phyloP scores from a whole-genome alignment of 2,113 vertebrate species.

The Tragelaphus strepsiceros region DNA sequence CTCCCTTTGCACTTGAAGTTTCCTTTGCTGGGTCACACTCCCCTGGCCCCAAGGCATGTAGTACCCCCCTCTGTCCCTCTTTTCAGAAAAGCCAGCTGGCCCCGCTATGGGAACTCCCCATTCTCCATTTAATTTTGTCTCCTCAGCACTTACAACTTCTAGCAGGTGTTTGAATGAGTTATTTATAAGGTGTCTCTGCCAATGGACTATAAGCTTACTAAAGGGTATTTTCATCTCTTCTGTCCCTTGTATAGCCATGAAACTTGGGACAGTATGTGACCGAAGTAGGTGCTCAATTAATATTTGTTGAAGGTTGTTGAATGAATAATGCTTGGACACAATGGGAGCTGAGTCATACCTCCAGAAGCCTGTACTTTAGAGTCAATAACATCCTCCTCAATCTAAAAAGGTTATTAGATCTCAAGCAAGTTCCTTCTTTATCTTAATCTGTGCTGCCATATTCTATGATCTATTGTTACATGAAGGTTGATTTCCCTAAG shows the following conservation, averaged over 20 bases:
- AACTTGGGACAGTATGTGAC: not conserved
- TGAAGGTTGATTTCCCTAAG: not conserved
- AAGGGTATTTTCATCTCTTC: not conserved
- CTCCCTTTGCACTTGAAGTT: too few relatives aligned
- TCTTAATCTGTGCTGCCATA: not conserved
- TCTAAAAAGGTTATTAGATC: not conserved
- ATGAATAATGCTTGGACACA: not conserved
- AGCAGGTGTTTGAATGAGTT: not conserved
- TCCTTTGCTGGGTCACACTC: too few relatives aligned
- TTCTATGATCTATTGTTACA: not conserved
- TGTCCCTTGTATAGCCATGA: not conserved
- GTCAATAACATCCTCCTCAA: not conserved
- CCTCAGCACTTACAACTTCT: not conserved
- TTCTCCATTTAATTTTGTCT: not conserved
- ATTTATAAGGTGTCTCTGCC: not conserved
- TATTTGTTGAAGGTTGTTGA: not conserved
- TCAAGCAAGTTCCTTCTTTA: not conserved
- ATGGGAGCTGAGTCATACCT: not conserved
- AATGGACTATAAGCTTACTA: not conserved
- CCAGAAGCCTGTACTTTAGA: not conserved
- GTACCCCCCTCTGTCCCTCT: not conserved
- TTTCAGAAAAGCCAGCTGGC: not conserved
- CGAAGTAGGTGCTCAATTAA: not conserved
- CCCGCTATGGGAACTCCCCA: not conserved
- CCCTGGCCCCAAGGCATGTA: accelerated